Evolutionary conservation across 2,113 vertebrate species (phyloP).

Genomic region (Alethe diademata): DNA sequence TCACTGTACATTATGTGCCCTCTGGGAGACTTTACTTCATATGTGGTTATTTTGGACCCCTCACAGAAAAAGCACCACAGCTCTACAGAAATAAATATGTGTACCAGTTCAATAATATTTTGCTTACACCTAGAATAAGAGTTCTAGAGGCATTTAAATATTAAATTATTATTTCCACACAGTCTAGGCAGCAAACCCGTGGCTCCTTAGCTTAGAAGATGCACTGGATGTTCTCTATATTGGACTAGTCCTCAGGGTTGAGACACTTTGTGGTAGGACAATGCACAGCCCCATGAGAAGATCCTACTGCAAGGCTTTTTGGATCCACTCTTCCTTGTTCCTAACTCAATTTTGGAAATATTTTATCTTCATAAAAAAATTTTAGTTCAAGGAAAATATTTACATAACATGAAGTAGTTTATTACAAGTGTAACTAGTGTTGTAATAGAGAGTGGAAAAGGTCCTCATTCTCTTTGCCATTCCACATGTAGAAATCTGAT

Average conservation of each 20-base stretch:
- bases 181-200: neutral
- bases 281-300: neutral
- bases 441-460: neutral
- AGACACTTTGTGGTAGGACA: neutral
- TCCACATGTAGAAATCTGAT: neutral
- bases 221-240: accelerated
- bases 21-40: neutral
- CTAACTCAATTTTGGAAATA: neutral
- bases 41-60: neutral
- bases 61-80: neutral
- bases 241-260: neutral
- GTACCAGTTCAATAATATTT: neutral
- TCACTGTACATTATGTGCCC: neutral
- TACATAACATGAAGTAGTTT: neutral
- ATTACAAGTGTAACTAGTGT: neutral
- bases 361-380: neutral
- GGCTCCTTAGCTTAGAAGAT: neutral
- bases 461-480: neutral
- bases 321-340: neutral
- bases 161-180: neutral
- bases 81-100: neutral
- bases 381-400: neutral
- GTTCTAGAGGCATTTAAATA: neutral
- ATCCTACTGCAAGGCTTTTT: neutral
- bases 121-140: neutral